Percentiles rank a stretch among this genome's conserved stretches.
Evolutionary conservation across 2,888 invertebrate genomes (phyloP).

Genomic region (Lithodes maja): DNA sequence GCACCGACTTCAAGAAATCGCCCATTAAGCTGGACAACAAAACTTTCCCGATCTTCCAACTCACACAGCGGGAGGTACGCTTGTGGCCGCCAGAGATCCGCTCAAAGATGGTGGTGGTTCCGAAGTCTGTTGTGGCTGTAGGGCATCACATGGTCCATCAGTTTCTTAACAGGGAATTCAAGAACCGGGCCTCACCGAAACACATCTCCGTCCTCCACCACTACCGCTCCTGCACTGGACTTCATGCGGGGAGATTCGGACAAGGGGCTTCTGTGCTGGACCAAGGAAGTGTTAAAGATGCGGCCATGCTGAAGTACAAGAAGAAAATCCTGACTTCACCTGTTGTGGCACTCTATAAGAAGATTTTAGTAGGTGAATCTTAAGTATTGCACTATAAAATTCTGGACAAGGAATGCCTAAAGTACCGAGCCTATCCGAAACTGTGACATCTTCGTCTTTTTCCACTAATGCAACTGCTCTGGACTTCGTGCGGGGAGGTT

Average conservation of each 20-base stretch:
- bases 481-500: slow-evolving; percentile 22
- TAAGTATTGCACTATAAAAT: too few species aligned
- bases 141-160: slow-evolving; percentile 72
- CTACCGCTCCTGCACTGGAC: slow-evolving; percentile 71
- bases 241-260: slow-evolving; percentile 25
- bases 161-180: slow-evolving; percentile 61
- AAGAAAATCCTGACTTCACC: slow-evolving; percentile 27
- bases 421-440: slow-evolving; percentile 66
- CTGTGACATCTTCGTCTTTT: slow-evolving; percentile 69
- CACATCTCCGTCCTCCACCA: slow-evolving; percentile 71
- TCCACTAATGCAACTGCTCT: slow-evolving; percentile 72
- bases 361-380: background rate
- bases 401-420: too few species aligned
- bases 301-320: slow-evolving; percentile 48
- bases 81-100: slow-evolving; percentile 71
- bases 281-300: slow-evolving; percentile 34
- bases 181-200: slow-evolving; percentile 67
- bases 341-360: background rate
- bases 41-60: slow-evolving; percentile 36
- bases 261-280: slow-evolving; percentile 39
- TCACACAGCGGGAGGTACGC: slow-evolving; percentile 70
- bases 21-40: background rate
- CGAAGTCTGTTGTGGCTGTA: slow-evolving; percentile 70
- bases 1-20: slow-evolving; percentile 69
- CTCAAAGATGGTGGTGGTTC: slow-evolving; percentile 72